These are phyloP conservation scores for Rhinoderma darwinii DNA, from an alignment of 2,113 vertebrate species.

Conservation along the genomic window DNA sequence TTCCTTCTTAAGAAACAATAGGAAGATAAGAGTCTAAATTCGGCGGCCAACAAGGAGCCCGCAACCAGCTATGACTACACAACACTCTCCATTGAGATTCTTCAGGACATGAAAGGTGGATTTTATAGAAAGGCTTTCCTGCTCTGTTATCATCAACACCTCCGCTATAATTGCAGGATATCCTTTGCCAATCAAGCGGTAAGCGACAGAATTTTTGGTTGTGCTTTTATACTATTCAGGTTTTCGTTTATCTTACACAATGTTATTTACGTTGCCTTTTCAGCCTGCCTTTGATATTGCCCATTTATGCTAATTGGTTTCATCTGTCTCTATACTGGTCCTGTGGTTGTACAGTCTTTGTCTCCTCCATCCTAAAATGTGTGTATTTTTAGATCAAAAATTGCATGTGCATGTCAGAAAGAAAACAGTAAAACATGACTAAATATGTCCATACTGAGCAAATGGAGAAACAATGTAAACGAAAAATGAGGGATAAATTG, in stretches of 20 bases:
- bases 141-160: constrained; percentile 55
- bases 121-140: constrained; percentile 47
- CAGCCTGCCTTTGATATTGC: constrained; percentile 4
- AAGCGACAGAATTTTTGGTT: not conserved
- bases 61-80: not conserved
- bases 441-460: constrained; percentile 10
- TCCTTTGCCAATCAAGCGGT: constrained; percentile 53
- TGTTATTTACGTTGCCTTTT: not conserved
- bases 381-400: not conserved
- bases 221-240: not conserved
- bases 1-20: not conserved
- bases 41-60: not conserved
- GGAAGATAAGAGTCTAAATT: not conserved
- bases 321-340: not conserved
- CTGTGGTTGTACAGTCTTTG: not conserved
- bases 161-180: constrained; percentile 56
- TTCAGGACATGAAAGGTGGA: constrained; percentile 48
- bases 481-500: not conserved
- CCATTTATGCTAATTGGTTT: constrained; percentile 32
- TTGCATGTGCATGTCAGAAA: not conserved
- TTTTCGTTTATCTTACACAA: not conserved
- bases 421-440: not conserved
- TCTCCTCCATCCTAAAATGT: not conserved
- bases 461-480: not conserved
- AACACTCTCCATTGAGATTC: constrained; percentile 21